Evolutionary conservation across 1,140 invertebrate genomes (phyloP).

Genomic region (Drosophila pallidifrons): DNA sequence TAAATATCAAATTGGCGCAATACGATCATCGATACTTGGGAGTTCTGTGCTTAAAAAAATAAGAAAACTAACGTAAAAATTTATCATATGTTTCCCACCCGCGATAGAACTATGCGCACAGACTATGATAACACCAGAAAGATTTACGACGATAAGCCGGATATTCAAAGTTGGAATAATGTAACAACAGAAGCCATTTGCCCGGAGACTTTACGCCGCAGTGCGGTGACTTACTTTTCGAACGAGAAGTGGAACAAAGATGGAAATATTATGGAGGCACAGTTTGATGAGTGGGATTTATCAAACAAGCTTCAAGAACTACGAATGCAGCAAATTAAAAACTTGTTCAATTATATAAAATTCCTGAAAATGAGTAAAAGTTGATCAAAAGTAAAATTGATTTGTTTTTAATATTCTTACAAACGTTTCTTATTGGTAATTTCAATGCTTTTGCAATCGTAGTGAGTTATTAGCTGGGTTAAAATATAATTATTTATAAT

Average conservation of each 20-base stretch:
- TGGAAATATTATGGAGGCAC: conserved; percentile 49
- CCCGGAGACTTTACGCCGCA: conserved; percentile 17
- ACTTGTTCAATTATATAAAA: conserved; percentile 42
- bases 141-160: conserved; percentile 42
- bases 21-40: conserved; percentile 17
- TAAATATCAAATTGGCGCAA: neutral
- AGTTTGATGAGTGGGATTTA: conserved; percentile 9
- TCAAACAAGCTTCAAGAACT: neutral
- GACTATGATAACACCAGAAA: neutral
- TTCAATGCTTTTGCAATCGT: conserved; percentile 80
- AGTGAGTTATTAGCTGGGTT: conserved; percentile 88
- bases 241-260: conserved; percentile 48
- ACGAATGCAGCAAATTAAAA: conserved; percentile 1
- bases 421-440: conserved; percentile 66
- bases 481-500: conserved; percentile 91
- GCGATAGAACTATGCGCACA: neutral
- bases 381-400: conserved; percentile 11
- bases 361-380: conserved; percentile 30
- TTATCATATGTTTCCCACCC: conserved; percentile 48
- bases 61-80: neutral
- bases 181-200: conserved; percentile 28
- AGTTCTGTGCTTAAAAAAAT: conserved; percentile 44
- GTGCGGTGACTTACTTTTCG: conserved; percentile 25
- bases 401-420: conserved; percentile 33
- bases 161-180: conserved; percentile 24